Percentiles rank a stretch among this genome's conserved stretches.
Evolutionary conservation across 2,113 vertebrate species (phyloP).

Genomic region (Salvelinus alpinus): DNA sequence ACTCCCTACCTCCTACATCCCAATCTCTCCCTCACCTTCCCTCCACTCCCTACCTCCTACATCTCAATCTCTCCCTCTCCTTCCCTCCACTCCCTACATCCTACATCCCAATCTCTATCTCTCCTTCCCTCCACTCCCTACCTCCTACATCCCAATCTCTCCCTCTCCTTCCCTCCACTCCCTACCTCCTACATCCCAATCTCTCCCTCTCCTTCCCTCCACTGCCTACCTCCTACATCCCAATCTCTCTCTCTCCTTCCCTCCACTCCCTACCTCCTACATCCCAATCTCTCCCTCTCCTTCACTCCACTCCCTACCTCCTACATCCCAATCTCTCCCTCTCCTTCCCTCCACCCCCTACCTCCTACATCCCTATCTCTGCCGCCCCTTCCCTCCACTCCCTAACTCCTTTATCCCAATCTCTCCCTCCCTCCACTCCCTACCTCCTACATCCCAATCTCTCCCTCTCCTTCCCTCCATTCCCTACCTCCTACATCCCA

Average conservation of each 20-base stretch:
- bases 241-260: not conserved
- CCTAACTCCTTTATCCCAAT: not conserved
- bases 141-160: too few species aligned
- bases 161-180: too few species aligned
- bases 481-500: too few species aligned
- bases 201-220: not conserved
- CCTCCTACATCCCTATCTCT: not conserved
- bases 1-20: too few species aligned
- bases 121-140: too few species aligned
- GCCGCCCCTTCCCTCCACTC: not conserved
- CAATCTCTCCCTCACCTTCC: too few species aligned
- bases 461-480: not conserved
- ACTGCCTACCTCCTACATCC: not conserved
- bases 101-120: too few species aligned
- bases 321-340: not conserved
- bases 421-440: not conserved
- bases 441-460: not conserved
- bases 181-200: too few species aligned
- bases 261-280: not conserved
- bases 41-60: too few species aligned
- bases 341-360: not conserved
- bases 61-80: too few species aligned
- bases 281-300: not conserved
- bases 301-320: not conserved
- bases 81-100: too few species aligned